Evolutionary conservation across 1,140 invertebrate genomes (phyloP).

Genomic region (Rhagoletis zephyria): DNA sequence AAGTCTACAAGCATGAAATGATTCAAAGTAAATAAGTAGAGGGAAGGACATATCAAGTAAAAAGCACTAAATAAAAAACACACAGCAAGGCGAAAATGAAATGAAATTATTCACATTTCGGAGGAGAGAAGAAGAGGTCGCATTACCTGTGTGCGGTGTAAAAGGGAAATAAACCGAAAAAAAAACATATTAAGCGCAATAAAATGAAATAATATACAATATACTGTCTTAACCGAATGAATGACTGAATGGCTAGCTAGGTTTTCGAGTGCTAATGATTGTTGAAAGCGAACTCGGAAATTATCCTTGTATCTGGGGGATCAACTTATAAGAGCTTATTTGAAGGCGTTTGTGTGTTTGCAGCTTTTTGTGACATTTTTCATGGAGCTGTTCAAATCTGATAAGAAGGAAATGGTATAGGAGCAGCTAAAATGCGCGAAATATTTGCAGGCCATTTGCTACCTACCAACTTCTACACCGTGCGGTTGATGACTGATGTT

Average conservation of each 20-base stretch:
- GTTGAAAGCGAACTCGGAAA: neutral
- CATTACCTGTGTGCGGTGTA: constrained; percentile 3
- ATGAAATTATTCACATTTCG: neutral
- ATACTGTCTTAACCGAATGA: neutral
- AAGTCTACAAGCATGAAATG: neutral
- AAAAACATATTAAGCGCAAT: constrained; percentile 6
- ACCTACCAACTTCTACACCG: neutral
- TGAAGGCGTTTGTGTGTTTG: neutral
- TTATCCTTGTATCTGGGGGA: neutral
- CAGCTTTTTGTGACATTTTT: constrained; percentile 29
- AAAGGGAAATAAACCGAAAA: neutral
- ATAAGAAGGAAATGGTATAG: constrained; percentile 20
- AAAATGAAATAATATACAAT: constrained; percentile 4
- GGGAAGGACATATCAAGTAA: neutral
- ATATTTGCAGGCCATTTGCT: constrained; percentile 35
- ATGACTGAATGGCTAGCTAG: neutral
- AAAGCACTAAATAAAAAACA: neutral
- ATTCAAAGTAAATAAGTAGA: neutral
- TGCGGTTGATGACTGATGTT: neutral
- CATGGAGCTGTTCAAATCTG: constrained; percentile 12
- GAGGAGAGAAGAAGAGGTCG: neutral
- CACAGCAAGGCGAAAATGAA: neutral
- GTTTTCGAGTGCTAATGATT: neutral
- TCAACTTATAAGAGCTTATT: neutral
- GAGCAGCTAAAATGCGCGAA: neutral